Percentiles rank a stretch among this genome's conserved stretches.
These are phyloP conservation scores for Mimachlamys varia DNA, from an alignment of 2,888 invertebrate species.

Conservation along the genomic window DNA sequence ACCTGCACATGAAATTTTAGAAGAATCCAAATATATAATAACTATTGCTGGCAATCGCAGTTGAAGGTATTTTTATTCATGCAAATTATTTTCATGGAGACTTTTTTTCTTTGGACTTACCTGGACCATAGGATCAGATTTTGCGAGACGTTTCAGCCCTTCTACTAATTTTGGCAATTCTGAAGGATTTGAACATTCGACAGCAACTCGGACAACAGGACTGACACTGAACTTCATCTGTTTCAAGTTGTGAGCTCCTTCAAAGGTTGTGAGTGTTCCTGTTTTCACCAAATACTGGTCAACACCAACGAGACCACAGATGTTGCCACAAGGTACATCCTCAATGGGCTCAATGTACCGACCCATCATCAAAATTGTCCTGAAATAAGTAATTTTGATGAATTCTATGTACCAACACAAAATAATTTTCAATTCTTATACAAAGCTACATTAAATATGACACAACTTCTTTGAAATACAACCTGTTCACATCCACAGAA, in stretches of 20 bases:
- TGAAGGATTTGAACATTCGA: slow-evolving; percentile 99
- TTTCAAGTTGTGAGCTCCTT: slow-evolving; percentile 99
- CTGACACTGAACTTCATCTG: slow-evolving; percentile 99
- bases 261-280: slow-evolving; percentile 99
- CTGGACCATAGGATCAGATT: slow-evolving; percentile 99
- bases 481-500: no score
- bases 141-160: slow-evolving; percentile 98
- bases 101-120: slow-evolving; percentile 61
- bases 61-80: no score
- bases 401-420: no score
- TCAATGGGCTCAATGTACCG: slow-evolving; percentile 99
- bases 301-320: slow-evolving; percentile 99
- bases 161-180: slow-evolving; percentile 99
- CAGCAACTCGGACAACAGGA: slow-evolving; percentile 99
- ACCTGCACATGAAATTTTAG: no score
- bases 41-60: no score
- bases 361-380: slow-evolving; percentile 99
- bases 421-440: no score
- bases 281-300: slow-evolving; percentile 99
- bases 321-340: slow-evolving; percentile 99
- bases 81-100: no score
- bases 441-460: no score
- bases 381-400: slow-evolving; percentile 2
- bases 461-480: no score
- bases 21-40: no score